These are phyloP conservation scores for Prinia subflava DNA, from an alignment of 2,113 vertebrate genomes.

Conservation along the genomic window DNA sequence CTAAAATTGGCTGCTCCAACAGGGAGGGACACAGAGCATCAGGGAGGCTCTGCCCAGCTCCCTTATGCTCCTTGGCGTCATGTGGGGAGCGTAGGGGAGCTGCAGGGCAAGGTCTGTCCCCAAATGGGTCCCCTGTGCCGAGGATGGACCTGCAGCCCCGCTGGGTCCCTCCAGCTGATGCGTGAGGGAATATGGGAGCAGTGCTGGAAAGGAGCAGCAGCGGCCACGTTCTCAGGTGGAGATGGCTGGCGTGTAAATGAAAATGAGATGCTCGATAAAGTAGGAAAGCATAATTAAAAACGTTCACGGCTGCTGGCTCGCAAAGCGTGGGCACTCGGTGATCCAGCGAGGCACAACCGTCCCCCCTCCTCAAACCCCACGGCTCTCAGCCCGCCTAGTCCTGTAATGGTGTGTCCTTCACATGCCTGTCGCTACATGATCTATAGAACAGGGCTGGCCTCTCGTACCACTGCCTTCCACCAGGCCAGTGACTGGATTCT, in stretches of 20 bases:
- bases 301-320: neutral
- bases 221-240: neutral
- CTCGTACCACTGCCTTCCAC: neutral
- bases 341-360: neutral
- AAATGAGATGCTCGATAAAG: slow-evolving; percentile 19
- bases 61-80: accelerated
- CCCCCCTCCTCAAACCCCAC: neutral
- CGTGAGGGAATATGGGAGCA: neutral
- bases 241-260: neutral
- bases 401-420: slow-evolving; percentile 40
- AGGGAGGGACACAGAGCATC: neutral
- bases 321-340: neutral
- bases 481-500: neutral
- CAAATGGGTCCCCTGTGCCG: neutral
- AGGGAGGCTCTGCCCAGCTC: neutral
- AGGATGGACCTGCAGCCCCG: accelerated
- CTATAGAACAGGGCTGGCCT: slow-evolving; percentile 26
- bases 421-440: slow-evolving; percentile 10
- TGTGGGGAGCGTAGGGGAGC: neutral
- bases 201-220: neutral
- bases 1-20: neutral
- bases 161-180: neutral
- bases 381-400: neutral
- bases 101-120: neutral
- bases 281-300: slow-evolving; percentile 37